phyloP scores from a whole-genome alignment of 2,113 vertebrate species.

The Myrmophylax atrothorax region DNA sequence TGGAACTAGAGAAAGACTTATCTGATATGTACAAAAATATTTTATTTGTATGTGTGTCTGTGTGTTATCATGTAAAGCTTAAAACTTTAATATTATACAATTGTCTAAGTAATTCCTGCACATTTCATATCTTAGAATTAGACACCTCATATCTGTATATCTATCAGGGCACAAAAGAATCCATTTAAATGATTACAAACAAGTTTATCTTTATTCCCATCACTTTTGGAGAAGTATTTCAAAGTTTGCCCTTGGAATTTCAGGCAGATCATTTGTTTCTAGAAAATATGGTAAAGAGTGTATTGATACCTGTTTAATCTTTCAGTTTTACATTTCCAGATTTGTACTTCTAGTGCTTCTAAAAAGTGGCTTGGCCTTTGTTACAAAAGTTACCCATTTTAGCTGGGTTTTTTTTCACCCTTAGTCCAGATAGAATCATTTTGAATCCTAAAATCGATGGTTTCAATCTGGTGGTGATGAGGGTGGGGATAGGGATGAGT shows the following conservation, averaged over 20 bases:
- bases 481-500: accelerated
- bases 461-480: neutral
- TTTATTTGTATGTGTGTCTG: neutral
- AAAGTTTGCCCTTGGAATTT: neutral
- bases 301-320: neutral
- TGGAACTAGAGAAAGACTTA: neutral
- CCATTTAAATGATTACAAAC: neutral
- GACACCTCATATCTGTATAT: neutral
- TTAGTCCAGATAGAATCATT: neutral
- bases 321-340: neutral
- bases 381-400: neutral
- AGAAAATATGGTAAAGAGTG: neutral
- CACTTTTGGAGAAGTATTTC: neutral
- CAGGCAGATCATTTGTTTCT: neutral
- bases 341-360: neutral
- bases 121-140: neutral
- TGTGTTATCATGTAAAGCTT: neutral
- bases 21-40: neutral
- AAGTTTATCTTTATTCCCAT: neutral
- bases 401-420: neutral
- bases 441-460: neutral
- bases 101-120: neutral
- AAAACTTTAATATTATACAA: neutral
- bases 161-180: neutral
- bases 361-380: neutral